Percentiles rank a stretch among this genome's conserved stretches.
Evolutionary conservation across 2,888 invertebrate genomes (phyloP).

Genomic region (Hydraecia micacea): DNA sequence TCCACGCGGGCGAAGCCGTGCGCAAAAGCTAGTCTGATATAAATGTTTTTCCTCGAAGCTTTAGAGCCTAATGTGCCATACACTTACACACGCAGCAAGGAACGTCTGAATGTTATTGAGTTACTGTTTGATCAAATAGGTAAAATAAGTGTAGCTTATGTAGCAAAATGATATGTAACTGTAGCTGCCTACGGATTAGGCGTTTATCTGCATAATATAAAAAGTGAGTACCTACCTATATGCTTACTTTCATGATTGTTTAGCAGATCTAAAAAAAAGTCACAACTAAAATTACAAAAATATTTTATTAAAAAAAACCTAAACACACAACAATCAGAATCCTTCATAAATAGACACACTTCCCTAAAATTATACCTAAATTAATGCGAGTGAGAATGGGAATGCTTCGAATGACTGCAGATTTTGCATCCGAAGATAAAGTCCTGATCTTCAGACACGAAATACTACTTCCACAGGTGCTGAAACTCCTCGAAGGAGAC

Average conservation of each 20-base stretch:
- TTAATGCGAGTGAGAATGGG: slow-evolving; percentile 63
- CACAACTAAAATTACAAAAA: neutral
- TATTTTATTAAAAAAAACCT: neutral
- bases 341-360: neutral
- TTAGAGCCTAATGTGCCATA: neutral
- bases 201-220: too few relatives aligned
- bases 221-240: neutral
- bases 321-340: neutral
- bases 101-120: too few relatives aligned
- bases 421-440: slow-evolving; percentile 92
- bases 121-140: neutral
- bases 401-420: slow-evolving; percentile 69
- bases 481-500: slow-evolving; percentile 94
- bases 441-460: slow-evolving; percentile 94
- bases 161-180: neutral
- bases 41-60: too few relatives aligned
- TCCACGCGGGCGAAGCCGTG: too few relatives aligned
- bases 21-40: too few relatives aligned
- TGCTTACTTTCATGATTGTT: neutral
- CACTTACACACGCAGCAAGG: neutral
- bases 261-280: neutral
- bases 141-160: neutral
- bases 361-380: neutral
- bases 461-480: slow-evolving; percentile 95
- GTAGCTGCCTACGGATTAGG: neutral